Conservation (phyloP, 2,797 vertebrate genomes). For the Eptatretus atami region DNA sequence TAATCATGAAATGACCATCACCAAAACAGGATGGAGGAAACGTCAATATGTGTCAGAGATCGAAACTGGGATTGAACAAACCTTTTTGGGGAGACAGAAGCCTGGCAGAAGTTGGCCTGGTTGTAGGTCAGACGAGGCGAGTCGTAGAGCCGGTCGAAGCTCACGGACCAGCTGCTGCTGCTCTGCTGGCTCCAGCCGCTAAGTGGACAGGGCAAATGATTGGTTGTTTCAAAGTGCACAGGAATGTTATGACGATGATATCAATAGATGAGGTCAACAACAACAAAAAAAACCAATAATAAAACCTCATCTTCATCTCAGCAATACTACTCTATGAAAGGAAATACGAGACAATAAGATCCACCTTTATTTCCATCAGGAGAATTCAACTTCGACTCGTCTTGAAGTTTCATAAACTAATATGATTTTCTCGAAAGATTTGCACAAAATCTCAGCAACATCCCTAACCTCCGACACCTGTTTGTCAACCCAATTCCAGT, state of each 20-base stretch:
- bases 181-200: constrained; percentile 79
- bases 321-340: too few relatives aligned
- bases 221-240: too few relatives aligned
- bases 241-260: background rate
- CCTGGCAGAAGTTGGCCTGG: constrained; percentile 61
- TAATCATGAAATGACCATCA: background rate
- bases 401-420: too few relatives aligned
- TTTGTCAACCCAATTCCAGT: too few relatives aligned
- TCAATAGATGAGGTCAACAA: background rate
- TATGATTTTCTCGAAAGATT: too few relatives aligned
- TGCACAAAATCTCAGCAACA: too few relatives aligned
- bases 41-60: background rate
- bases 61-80: constrained; percentile 12
- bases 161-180: constrained; percentile 80
- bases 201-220: background rate
- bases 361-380: too few relatives aligned
- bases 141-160: constrained; percentile 53
- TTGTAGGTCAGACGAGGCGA: constrained; percentile 34
- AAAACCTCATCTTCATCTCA: background rate
- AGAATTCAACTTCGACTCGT: too few relatives aligned
- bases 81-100: constrained; percentile 93
- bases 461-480: too few relatives aligned
- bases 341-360: too few relatives aligned
- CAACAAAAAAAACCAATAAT: background rate
- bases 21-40: background rate